Base-by-base conservation (phyloP, 2,113 vertebrate genomes). In the Hydropotes inermis region DNA sequence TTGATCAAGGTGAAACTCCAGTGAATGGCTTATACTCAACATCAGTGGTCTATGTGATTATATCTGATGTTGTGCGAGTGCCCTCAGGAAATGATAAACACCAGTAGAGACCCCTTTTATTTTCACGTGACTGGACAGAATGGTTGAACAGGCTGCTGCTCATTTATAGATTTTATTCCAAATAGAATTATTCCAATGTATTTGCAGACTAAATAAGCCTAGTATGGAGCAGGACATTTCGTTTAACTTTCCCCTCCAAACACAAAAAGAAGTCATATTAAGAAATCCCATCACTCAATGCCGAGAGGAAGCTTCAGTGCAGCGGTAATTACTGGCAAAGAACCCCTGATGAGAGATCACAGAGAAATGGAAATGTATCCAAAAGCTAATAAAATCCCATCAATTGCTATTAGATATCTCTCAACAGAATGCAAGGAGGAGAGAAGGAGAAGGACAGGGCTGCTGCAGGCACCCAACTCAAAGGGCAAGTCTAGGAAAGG, bases 291-390 rank as follows among this genome's bases (percentile, higher is more conserved):
- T 98, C 97, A n/a, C 93, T 98, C 97, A 78, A 14, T 0, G 70
- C 43, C 61, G 89, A 97, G 95, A 98, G 89, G 97, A 97, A 97
- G 97, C 83, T 81, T 87, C 96, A 27, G 64, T 14, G 52, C 94
- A 33, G n/a, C 3, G 67, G 97, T 97, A 98, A 98, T 98, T 98
- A 98, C 91, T 95, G 89, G 96, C 97, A 89, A 97, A 97, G 97
- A 95, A 98, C 91, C 92, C 97, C 97, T 95, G 89, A 87, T 95
- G 97, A 98, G 98, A 96, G 82, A 95, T 95, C 86, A 91, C 95
- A 93, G 94, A 98, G 97, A 98, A 95, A 55, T 54, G 94, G 82
- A 98, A 97, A 97, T 95, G 90, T 85, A 87, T 87, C 86, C 95
- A 98, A 92, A 97, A 98, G 96, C 93, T 97, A 97, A 96, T 95